These are phyloP conservation scores for Xenus cinereus DNA, from an alignment of 2,113 vertebrate genomes.

Conservation along the genomic window DNA sequence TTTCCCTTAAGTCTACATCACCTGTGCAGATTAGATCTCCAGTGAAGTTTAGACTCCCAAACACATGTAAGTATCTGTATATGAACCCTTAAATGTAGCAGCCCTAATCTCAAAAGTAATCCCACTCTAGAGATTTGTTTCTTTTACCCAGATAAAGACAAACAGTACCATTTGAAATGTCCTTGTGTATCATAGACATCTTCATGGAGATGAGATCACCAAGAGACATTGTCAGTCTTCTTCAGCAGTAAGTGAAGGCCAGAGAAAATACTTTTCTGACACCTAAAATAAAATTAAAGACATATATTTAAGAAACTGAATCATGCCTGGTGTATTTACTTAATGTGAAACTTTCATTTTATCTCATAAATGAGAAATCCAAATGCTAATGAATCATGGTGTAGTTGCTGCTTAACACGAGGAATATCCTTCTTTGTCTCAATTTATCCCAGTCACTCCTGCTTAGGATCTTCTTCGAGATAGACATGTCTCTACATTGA, in stretches of 20 bases:
- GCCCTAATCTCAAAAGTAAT: neutral
- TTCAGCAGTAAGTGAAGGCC: neutral
- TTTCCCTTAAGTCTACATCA: neutral
- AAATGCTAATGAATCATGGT: neutral
- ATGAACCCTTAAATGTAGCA: neutral
- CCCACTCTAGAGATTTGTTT: neutral
- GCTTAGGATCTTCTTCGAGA: neutral
- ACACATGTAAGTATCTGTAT: neutral
- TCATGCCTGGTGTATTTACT: neutral
- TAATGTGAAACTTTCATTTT: neutral
- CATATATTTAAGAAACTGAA: neutral
- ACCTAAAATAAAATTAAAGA: neutral
- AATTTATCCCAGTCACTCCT: neutral
- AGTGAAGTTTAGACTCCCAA: neutral
- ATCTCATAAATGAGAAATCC: neutral
- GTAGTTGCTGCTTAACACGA: neutral
- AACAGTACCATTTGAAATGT: neutral
- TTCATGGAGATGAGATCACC: neutral
- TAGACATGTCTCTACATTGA: neutral
- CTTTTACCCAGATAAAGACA: neutral
- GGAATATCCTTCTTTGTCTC: neutral
- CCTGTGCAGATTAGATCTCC: neutral
- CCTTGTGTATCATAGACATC: neutral
- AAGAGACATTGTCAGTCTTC: neutral
- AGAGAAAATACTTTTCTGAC: neutral